Base-by-base conservation (phyloP, 2,797 vertebrate genomes). In the Dendrocincla fuliginosa region DNA sequence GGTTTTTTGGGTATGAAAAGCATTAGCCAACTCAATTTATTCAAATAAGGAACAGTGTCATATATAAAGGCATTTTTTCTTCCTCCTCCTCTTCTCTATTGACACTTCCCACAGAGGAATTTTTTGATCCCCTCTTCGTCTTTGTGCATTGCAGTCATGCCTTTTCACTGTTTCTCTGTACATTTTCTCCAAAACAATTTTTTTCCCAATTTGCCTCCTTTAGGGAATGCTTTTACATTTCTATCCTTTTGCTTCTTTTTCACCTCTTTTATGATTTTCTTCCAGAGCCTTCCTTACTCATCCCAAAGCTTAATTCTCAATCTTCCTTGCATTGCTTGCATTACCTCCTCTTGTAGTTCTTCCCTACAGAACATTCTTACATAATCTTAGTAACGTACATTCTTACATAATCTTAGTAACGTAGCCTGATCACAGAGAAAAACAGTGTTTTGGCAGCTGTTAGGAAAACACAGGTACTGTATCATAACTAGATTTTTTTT, bases 231-330 rank as follows among this genome's bases (percentile, higher is more conserved):
- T 90, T 13, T 86, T 77, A 70, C 39, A 24, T 95, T 81, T 76
- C 63, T 64, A 11, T 64, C 87, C 37, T 93, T 90, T 79, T 52
- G 6, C 27, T 79, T 75, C 47, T 88, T 87, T 87, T 86, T 64
- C 47, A 47, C 11, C 5, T 85, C 30, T 71, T 67, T 83, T 60
- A 55, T 9, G 3, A 59, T 80, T 85, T 87, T 80, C 13, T 92
- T 94, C 49, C 65, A 93, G 32, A 76, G 12, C 5, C 11, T 88
- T 84, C 59, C 39, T 84, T 73, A 46, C 41, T 70, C 33, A 78
- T 75, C 37, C 70, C 33, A 85, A 73, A 94, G 28, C 41, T 82
- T 95, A 87, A 96, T 70, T 63, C 87, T 95, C 89, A 93, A 90
- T 89, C 39, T 80, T 86, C 78, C 32, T 74, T 64, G 59, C 49